phyloP scores from a whole-genome alignment of 2,113 vertebrate genomes.

The Notarius lentiginosus region DNA sequence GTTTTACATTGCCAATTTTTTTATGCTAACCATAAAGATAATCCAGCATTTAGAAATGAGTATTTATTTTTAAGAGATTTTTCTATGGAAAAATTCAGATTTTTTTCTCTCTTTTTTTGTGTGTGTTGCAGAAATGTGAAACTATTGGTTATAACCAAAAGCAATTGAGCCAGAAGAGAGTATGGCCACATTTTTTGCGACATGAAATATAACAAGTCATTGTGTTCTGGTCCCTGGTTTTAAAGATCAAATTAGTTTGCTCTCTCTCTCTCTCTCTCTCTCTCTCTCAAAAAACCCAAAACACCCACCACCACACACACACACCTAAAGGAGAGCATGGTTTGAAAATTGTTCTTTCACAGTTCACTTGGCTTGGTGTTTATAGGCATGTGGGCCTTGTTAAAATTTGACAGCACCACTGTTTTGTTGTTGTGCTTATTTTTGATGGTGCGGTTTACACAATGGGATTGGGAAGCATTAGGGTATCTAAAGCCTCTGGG shows the following conservation, averaged over 20 bases:
- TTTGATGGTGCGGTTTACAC: slow-evolving; percentile 2
- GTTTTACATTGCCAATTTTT: neutral
- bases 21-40: neutral
- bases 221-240: neutral
- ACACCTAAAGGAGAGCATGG: neutral
- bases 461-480: slow-evolving; percentile 4
- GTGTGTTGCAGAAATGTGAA: neutral
- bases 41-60: neutral
- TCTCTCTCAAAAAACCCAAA: neutral
- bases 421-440: slow-evolving; percentile 28
- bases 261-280: neutral
- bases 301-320: no score
- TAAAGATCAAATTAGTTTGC: slow-evolving; percentile 6
- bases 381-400: slow-evolving; percentile 14
- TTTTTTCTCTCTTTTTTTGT: no score
- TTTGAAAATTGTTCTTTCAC: slow-evolving; percentile 8
- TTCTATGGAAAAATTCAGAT: neutral
- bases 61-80: neutral
- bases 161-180: neutral
- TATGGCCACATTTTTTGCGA: neutral
- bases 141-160: neutral
- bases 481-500: slow-evolving; percentile 6
- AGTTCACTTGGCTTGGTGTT: slow-evolving; percentile 12
- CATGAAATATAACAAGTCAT: neutral
- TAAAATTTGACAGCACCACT: slow-evolving; percentile 16